Base-by-base conservation (phyloP, 2,113 vertebrate genomes). In the Planiliza haematocheilus region DNA sequence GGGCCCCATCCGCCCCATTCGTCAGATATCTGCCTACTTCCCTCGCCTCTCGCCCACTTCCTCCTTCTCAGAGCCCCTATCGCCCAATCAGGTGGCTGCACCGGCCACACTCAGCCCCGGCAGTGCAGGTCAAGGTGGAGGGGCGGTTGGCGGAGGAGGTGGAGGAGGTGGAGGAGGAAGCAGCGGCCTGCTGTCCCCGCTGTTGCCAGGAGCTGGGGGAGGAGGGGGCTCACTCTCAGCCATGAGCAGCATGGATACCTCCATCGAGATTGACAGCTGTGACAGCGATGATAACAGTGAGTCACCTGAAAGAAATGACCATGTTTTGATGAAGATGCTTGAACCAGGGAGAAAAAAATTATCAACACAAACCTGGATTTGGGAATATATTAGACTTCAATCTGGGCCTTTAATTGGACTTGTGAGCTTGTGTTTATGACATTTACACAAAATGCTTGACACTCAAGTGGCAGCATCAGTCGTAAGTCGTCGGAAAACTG, bases 261-360 rank as follows among this genome's bases (percentile, higher is more conserved):
- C 93, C 53, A 90, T 93, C 3, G 94, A 94, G 85, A 91, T 93
- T n/a, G 93, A 94, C 91, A 94, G 93, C 88, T 90, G 92, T 73
- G 94, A 94, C 91, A 94, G 94, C 4, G 94, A 94, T 24, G 94
- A 94, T 75, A 94, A 85, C 88, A 94, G 94, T 94, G 81, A 93
- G 94, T 94, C 83, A 77, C 77, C 56, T 75, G 59, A 68, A 65
- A 50, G 45, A 37, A 20, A 51, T 48, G 18, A 38, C 58, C n/a
- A 63, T 38, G 20, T 65, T 64, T 76, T 38, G 63, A n/a, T 68
- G 4, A 38, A 38, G 56, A 51, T 71, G n/a, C 8, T 10, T 12
- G 10, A 43, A 21, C n/a, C n/a, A n/a, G n/a, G n/a, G n/a, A n/a
- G 61, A 45, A n/a, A 64, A 34, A 46, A 81, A 60, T 38, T 0